A percentile compares a stretch with the other conserved stretches of the same genome.
Conservation (phyloP, 2,797 vertebrate species). For the Chelmon rostratus region DNA sequence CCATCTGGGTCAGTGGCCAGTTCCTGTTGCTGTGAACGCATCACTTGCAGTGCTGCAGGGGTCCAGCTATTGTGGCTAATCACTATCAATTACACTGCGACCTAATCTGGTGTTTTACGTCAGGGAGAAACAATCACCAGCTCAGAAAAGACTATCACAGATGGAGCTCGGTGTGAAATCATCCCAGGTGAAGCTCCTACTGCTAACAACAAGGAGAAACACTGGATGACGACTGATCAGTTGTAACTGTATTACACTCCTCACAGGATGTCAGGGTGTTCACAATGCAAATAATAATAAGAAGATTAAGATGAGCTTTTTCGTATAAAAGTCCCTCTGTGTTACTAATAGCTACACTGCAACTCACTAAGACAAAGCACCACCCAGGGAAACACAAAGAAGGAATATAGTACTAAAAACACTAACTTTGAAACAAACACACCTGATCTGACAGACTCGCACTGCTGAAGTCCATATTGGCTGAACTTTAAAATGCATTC, state of each 20-base stretch:
- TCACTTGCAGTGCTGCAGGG: constrained; percentile 56
- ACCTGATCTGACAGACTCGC: not conserved
- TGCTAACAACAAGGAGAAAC: not conserved
- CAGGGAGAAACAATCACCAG: constrained; percentile 7
- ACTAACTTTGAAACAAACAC: not conserved
- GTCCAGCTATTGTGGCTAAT: constrained; percentile 52
- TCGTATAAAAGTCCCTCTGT: too few species aligned
- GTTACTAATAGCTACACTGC: not conserved
- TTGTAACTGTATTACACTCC: not conserved
- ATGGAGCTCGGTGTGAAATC: not conserved
- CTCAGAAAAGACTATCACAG: constrained; percentile 4
- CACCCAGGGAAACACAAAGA: too few species aligned
- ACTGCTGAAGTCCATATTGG: not conserved
- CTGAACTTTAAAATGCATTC: not conserved
- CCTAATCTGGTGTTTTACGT: constrained; percentile 19
- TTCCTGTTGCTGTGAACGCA: constrained; percentile 59
- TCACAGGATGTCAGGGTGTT: not conserved
- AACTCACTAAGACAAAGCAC: not conserved
- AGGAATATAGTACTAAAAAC: not conserved
- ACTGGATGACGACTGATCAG: not conserved
- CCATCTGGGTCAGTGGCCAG: constrained; percentile 51
- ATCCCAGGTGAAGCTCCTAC: constrained; percentile 3
- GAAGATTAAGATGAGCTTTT: too few species aligned
- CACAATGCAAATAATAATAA: too few species aligned
- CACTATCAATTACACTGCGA: constrained; percentile 56